phyloP scores from a whole-genome alignment of 2,888 invertebrate genomes.

The Heliconius ismenius region DNA sequence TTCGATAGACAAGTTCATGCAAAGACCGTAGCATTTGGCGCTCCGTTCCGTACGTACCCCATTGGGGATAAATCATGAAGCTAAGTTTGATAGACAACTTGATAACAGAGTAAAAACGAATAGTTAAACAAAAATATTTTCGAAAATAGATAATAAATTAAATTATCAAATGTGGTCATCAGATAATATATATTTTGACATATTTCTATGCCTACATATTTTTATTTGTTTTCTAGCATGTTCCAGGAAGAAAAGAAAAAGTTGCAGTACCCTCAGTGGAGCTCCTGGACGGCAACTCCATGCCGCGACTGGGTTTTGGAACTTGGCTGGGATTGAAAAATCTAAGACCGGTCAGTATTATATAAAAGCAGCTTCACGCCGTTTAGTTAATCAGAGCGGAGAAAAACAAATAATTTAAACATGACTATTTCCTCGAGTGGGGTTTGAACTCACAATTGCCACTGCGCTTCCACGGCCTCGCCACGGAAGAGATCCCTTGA shows the following conservation, averaged over 20 bases:
- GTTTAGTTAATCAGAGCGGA: neutral
- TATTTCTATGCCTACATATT: neutral
- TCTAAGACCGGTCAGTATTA: constrained; percentile 59
- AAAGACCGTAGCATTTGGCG: no score
- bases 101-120: no score
- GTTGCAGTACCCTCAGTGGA: constrained; percentile 46
- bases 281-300: constrained; percentile 81
- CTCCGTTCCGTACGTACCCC: no score
- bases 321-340: constrained; percentile 77
- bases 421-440: neutral
- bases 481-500: no score
- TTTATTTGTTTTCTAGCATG: neutral
- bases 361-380: neutral
- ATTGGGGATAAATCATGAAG: no score
- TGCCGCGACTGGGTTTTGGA: constrained; percentile 84
- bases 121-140: no score
- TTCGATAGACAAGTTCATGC: no score
- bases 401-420: neutral
- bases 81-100: no score
- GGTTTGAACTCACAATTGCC: neutral
- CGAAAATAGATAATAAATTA: neutral
- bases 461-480: no score
- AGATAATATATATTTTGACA: neutral
- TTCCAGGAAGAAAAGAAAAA: neutral
- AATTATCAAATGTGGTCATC: neutral